phyloP scores from a whole-genome alignment of 2,888 invertebrate species.

The Orchestes rusci region DNA sequence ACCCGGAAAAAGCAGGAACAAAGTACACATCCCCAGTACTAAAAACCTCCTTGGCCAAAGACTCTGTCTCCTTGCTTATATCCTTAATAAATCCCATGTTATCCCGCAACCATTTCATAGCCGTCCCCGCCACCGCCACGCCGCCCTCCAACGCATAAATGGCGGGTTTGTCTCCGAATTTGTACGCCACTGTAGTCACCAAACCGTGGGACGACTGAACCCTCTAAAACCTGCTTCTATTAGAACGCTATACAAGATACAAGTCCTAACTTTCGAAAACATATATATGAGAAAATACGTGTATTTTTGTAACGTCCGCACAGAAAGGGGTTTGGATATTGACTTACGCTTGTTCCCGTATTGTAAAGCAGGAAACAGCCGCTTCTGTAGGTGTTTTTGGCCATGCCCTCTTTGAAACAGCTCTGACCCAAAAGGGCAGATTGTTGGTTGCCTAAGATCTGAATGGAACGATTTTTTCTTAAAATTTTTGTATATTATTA shows the following conservation, averaged over 20 bases:
- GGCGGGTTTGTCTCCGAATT: conserved; percentile 76
- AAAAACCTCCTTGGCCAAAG: conserved; percentile 55
- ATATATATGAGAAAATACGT: too few species aligned
- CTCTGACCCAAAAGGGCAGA: conserved; percentile 92
- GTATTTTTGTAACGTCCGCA: too few species aligned
- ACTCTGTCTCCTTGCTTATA: conserved; percentile 61
- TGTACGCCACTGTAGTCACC: conserved; percentile 93
- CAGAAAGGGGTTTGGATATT: too few species aligned
- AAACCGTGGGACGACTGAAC: conserved; percentile 86
- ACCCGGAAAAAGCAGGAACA: conserved; percentile 94
- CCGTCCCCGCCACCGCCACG: conserved; percentile 87
- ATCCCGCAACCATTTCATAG: conserved; percentile 87
- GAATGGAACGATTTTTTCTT: conserved; percentile 23
- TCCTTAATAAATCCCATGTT: conserved; percentile 80
- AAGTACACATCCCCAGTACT: conserved; percentile 94
- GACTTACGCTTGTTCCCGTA: conserved; percentile 69
- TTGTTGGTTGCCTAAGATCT: conserved; percentile 95
- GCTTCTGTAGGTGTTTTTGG: conserved; percentile 97
- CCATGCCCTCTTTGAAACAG: conserved; percentile 82
- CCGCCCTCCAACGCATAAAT: conserved; percentile 93
- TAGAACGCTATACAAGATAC: too few species aligned
- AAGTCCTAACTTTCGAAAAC: too few species aligned
- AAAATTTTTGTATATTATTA: neutral
- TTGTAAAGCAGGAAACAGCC: conserved; percentile 96
- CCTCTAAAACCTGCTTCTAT: conserved; percentile 45